phyloP scores from a whole-genome alignment of 2,888 invertebrate genomes.

The Cantharis rustica region DNA sequence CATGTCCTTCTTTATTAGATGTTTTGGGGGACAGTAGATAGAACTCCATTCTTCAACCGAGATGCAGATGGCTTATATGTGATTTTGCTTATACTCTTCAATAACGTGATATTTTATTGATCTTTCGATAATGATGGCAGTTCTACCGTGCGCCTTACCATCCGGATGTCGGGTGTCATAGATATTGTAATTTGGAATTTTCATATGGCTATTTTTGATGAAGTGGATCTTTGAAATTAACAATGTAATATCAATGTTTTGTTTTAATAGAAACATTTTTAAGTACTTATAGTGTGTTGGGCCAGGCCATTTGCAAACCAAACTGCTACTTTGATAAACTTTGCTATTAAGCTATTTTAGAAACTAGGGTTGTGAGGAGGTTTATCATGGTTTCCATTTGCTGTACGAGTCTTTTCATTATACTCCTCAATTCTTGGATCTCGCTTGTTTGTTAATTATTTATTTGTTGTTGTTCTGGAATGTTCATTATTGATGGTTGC shows the following conservation, averaged over 20 bases:
- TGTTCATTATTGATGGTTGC: too few species aligned
- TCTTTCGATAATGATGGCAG: too few species aligned
- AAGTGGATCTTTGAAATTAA: constrained; percentile 14
- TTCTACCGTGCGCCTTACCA: too few species aligned
- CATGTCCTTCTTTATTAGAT: too few species aligned
- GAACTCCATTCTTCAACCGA: too few species aligned
- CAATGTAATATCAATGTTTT: constrained; percentile 16
- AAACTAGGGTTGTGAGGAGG: not conserved
- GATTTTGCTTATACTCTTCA: too few species aligned
- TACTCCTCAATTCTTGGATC: not conserved
- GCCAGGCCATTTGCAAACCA: constrained; percentile 12
- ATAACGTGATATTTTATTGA: too few species aligned
- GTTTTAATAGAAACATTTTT: constrained; percentile 5
- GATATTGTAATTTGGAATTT: not conserved
- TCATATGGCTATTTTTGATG: constrained; percentile 4
- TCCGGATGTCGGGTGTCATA: too few species aligned
- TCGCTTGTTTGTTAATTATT: not conserved
- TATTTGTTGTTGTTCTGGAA: not conserved
- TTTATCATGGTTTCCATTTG: constrained; percentile 7
- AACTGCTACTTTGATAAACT: constrained; percentile 1
- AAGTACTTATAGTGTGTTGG: not conserved
- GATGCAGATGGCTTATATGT: too few species aligned
- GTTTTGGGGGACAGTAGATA: too few species aligned
- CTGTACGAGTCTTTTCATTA: not conserved
- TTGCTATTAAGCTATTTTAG: not conserved